Base-by-base conservation (phyloP, 2,113 vertebrate genomes). In the Sapajus apella region DNA sequence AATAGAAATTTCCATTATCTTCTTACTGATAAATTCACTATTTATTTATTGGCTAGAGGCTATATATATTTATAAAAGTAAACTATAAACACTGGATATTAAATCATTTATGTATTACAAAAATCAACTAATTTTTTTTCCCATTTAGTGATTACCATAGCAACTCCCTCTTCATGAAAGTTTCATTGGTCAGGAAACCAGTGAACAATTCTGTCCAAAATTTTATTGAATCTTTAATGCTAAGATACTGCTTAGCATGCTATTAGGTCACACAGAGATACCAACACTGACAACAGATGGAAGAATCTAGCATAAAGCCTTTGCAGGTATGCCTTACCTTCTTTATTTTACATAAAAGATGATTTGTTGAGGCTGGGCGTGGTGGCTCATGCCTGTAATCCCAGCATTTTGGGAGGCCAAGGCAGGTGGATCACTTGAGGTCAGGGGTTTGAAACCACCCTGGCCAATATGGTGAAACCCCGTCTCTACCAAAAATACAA, bases 291-390 rank as follows among this genome's bases (percentile, higher is more conserved):
- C 40, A 77, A 86, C 58, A 92, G 96, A 77, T 85, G 64, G 73
- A 70, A 66, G 66, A 66, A 86, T 94, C 8, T 18, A 94, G 76
- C 55, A 1, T 76, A 96, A 88, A 96, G 76, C 56, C 97, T 96
- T 70, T 70, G 16, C 47, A 92, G 52, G 45, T 56, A 3, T 81
- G 70, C 14, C 50, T 85, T 91, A 40, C 43, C 52, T 91, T 83
- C 82, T 95, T 84, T 80, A 32, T 68, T 95, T 93, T 50, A 90
- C 27, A 75, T 25, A 87, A 93, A 93, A 84, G 13, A 76, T 93
- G 50, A 86, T 88, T 76, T 96, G 58, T 50, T 64, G 61, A 64
- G 61, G 27, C 61, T 27, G 27, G 27, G 61, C 5, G 27, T 5
- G 0, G 27, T 64, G 27, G 61, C 61, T 64, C 27, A 64, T 5